phyloP scores from a whole-genome alignment of 2,888 invertebrate genomes.

The Strigamia crassipes region DNA sequence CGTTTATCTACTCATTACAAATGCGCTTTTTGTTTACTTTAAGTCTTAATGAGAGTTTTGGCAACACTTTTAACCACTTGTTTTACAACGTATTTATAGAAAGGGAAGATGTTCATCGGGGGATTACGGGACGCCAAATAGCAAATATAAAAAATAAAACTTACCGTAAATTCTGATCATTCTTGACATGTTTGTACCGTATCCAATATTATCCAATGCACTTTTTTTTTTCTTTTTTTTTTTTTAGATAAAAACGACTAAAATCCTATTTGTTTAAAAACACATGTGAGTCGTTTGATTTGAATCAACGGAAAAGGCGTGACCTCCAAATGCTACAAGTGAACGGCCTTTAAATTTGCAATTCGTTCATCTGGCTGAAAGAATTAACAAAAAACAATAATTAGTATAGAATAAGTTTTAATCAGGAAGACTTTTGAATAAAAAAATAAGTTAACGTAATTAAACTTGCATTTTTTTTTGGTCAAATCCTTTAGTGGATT shows the following conservation, averaged over 20 bases:
- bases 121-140: not conserved
- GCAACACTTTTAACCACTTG: not conserved
- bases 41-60: not conserved
- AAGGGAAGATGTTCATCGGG: not conserved
- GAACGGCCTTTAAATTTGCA: conserved; percentile 10
- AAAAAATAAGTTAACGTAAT: not conserved
- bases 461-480: not conserved
- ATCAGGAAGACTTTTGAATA: not conserved
- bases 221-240: too few species aligned
- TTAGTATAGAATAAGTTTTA: not conserved
- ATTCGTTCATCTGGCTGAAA: not conserved
- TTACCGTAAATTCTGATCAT: not conserved
- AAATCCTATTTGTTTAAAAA: not conserved
- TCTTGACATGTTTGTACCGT: not conserved
- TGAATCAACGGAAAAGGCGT: conserved; percentile 5
- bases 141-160: not conserved
- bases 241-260: not conserved
- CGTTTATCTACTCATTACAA: not conserved
- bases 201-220: not conserved
- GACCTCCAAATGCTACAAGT: conserved; percentile 2
- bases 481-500: not conserved
- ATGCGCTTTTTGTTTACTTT: not conserved
- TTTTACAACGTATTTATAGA: not conserved
- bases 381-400: not conserved
- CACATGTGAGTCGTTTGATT: not conserved